Evolutionary conservation across 2,888 invertebrate genomes (phyloP).

Genomic region (Micropterix aruncella): DNA sequence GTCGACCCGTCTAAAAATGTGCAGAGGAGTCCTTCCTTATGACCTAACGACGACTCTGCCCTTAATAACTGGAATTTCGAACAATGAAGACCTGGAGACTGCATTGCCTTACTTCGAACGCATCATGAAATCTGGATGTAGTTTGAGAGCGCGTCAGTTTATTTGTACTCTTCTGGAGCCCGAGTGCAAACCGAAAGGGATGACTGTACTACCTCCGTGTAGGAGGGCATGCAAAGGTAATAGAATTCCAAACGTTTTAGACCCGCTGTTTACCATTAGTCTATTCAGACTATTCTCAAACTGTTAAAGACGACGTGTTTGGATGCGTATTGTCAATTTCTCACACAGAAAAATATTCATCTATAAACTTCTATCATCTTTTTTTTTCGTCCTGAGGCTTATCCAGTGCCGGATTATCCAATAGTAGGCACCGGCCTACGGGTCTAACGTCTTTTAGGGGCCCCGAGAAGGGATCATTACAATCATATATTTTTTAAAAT

Average conservation of each 20-base stretch:
- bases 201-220: constrained; percentile 45
- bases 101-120: constrained; percentile 42
- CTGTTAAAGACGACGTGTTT: too few species aligned
- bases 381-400: too few species aligned
- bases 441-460: too few species aligned
- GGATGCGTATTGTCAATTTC: too few species aligned
- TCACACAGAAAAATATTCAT: too few species aligned
- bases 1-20: constrained; percentile 36
- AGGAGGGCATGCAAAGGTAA: constrained; percentile 49
- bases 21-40: constrained; percentile 52
- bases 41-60: constrained; percentile 42
- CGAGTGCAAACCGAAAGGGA: constrained; percentile 46
- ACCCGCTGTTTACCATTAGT: too few species aligned
- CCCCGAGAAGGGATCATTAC: too few species aligned
- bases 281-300: too few species aligned
- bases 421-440: too few species aligned
- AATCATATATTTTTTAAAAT: too few species aligned
- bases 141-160: constrained; percentile 44
- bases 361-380: too few species aligned
- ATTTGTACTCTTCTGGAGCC: constrained; percentile 50
- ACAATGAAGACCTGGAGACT: constrained; percentile 23
- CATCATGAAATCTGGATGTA: constrained; percentile 47
- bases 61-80: constrained; percentile 19
- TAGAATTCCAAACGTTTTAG: constrained; percentile 3
- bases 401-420: too few species aligned